Conservation (phyloP, 2,113 vertebrate genomes). For the Anser cygnoides region DNA sequence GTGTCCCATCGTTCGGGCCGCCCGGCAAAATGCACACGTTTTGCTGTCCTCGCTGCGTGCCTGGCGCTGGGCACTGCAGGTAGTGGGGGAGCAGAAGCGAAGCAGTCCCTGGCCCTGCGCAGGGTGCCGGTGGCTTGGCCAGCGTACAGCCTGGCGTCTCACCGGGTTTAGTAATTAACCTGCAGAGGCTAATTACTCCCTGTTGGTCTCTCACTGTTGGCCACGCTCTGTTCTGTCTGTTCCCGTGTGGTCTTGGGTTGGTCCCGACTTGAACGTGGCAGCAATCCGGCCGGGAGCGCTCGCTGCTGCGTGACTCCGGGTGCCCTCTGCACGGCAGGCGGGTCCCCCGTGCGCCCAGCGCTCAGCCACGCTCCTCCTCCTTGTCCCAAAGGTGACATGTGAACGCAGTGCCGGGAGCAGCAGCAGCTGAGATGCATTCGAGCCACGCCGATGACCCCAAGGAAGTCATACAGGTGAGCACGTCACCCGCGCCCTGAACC, state of each 20-base stretch:
- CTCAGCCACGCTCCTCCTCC: background rate
- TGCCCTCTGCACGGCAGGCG: background rate
- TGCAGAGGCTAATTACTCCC: background rate
- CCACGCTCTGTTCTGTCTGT: background rate
- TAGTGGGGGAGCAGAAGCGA: background rate
- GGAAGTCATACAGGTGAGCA: slow-evolving; percentile 84
- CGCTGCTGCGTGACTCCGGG: background rate
- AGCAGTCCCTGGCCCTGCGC: background rate
- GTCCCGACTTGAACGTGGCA: background rate
- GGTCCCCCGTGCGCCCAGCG: background rate
- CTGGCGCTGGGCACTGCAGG: background rate
- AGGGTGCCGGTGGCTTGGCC: background rate
- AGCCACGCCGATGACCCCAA: slow-evolving; percentile 79
- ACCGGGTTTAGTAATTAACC: background rate
- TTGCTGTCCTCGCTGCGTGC: background rate
- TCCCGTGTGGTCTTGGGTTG: fast-evolving
- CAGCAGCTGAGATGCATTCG: slow-evolving; percentile 84
- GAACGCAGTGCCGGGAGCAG: slow-evolving; percentile 17
- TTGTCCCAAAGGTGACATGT: slow-evolving; percentile 79
- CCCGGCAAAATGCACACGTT: background rate
- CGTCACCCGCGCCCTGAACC: fast-evolving
- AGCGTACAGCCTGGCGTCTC: background rate
- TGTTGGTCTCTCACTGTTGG: background rate
- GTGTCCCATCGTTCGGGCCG: background rate
- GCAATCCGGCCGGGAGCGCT: fast-evolving